A percentile compares a stretch with the other conserved stretches of the same genome.
Evolutionary conservation across 2,113 vertebrate genomes (phyloP).

Genomic region (Ardeotis arabs): DNA sequence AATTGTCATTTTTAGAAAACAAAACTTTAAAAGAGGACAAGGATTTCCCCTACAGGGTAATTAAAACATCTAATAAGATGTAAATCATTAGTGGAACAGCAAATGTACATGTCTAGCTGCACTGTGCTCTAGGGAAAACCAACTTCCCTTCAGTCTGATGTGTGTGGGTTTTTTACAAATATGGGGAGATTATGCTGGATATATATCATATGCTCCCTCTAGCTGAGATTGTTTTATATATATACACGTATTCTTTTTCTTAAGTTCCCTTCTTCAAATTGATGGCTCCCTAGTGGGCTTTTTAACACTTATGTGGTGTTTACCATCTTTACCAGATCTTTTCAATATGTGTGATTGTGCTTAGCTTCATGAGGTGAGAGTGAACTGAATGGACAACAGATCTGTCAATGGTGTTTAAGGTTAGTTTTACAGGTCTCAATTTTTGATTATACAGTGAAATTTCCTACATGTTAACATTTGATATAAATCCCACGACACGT

Average conservation of each 20-base stretch:
- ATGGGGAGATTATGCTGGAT: constrained; percentile 5
- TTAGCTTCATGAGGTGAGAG: constrained; percentile 50
- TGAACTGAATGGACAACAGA: constrained; percentile 30
- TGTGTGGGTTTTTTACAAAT: constrained; percentile 40
- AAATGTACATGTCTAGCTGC: not conserved
- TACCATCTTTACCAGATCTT: constrained; percentile 54
- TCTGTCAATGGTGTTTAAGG: constrained; percentile 43
- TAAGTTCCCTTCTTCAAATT: constrained; percentile 53
- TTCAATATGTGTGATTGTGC: constrained; percentile 44
- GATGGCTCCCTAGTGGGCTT: constrained; percentile 51
- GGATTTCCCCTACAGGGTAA: not conserved
- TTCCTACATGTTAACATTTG: constrained; percentile 37
- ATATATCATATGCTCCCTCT: constrained; percentile 54
- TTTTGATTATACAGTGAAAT: constrained; percentile 36
- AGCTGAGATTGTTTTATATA: not conserved
- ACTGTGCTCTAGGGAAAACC: not conserved
- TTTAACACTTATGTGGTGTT: constrained; percentile 52
- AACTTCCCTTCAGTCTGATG: not conserved
- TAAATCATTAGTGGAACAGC: not conserved
- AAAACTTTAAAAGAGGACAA: not conserved
- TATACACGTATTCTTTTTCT: constrained; percentile 29
- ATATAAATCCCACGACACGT: not conserved
- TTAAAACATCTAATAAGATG: not conserved
- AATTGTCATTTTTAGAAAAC: not conserved
- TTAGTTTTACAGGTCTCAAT: constrained; percentile 26